phyloP scores from a whole-genome alignment of 2,797 vertebrate genomes.

The Cynopterus sphinx region DNA sequence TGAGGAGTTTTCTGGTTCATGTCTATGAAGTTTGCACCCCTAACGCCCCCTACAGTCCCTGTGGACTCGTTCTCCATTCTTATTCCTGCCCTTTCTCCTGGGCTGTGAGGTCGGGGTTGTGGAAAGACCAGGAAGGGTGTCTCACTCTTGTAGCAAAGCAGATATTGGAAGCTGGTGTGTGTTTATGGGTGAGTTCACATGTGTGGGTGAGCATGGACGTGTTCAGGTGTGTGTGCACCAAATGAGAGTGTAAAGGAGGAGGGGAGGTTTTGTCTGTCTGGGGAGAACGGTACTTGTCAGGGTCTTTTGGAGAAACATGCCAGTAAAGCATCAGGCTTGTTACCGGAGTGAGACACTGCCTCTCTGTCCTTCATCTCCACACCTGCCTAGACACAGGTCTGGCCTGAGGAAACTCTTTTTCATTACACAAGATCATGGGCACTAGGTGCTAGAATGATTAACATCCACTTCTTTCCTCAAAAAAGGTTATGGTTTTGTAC shows the following conservation, averaged over 20 bases:
- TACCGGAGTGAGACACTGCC: not conserved
- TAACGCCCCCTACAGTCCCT: not conserved
- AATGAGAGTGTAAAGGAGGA: not conserved
- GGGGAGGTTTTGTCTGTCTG: not conserved
- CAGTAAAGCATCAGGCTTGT: not conserved
- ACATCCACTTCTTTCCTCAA: not conserved
- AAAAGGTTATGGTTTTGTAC: constrained; percentile 72
- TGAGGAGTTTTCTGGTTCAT: not conserved
- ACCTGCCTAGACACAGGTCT: too few relatives aligned
- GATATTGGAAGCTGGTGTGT: too few relatives aligned
- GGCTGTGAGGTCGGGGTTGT: not conserved
- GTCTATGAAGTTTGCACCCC: not conserved
- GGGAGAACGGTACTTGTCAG: not conserved
- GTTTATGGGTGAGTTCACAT: too few relatives aligned
- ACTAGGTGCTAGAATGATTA: not conserved
- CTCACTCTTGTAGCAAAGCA: too few relatives aligned
- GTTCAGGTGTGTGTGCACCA: not conserved
- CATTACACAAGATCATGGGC: too few relatives aligned
- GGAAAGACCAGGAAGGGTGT: not conserved
- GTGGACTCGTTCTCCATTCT: not conserved
- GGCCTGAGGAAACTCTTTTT: not conserved
- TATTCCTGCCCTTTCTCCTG: not conserved
- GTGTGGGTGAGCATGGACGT: too few relatives aligned
- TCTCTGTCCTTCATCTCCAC: not conserved
- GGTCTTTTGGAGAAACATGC: not conserved